phyloP scores from a whole-genome alignment of 1,140 invertebrate genomes.

The Bombus superbus region DNA sequence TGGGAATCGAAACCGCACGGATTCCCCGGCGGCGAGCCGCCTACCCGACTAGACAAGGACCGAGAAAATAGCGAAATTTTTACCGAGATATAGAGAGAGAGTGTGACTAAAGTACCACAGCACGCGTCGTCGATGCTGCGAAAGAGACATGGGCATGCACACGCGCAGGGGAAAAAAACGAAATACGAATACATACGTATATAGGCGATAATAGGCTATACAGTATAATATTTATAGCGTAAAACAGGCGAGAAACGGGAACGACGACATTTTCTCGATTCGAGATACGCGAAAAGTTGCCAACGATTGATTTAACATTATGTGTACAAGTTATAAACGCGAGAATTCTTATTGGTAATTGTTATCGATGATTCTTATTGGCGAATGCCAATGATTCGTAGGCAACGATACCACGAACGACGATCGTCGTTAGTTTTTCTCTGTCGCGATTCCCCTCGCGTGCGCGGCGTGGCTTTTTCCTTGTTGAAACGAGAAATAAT shows the following conservation, averaged over 20 bases:
- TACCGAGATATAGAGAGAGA: background rate
- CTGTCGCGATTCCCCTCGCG: background rate
- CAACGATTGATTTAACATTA: background rate
- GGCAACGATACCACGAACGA: background rate
- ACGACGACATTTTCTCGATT: background rate
- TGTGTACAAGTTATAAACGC: background rate
- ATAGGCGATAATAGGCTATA: no score
- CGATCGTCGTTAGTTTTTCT: conserved; percentile 28
- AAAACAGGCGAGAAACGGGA: background rate
- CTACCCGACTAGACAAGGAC: conserved; percentile 26
- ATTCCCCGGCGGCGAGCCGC: conserved; percentile 29
- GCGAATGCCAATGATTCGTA: background rate
- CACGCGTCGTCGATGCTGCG: background rate
- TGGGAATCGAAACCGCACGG: conserved; percentile 45
- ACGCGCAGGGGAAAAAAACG: background rate
- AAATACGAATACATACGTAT: background rate
- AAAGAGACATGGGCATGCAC: background rate
- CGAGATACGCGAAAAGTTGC: background rate
- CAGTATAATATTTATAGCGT: background rate
- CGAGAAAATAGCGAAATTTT: conserved; percentile 43
- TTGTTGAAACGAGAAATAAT: conserved; percentile 17
- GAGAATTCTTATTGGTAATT: conserved; percentile 16
- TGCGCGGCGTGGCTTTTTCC: background rate
- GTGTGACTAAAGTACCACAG: background rate
- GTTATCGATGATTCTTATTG: conserved; percentile 18